Evolutionary conservation across 2,797 vertebrate species (phyloP), one percentile per base, ranked within the genome.

Genomic region (Lemur catta): DNA sequence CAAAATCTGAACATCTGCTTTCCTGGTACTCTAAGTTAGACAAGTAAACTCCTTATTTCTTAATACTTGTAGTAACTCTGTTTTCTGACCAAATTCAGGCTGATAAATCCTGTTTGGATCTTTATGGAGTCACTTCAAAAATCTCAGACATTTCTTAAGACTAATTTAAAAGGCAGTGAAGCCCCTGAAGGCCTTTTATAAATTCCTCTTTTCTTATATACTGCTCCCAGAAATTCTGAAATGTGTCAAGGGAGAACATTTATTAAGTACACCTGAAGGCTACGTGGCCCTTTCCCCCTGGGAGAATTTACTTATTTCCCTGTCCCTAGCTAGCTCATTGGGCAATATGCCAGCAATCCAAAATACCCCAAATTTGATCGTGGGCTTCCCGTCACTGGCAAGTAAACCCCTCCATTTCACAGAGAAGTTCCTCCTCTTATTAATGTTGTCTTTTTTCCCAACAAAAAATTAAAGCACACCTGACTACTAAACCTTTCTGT

Each of bases 221-320:
- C 86, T 82, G 12, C 69, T 95, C 28, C 33, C 33, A 52, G 81
- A 82, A 81, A 93, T 93, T 38, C 61, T 76, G 81, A 90, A 93
- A 65, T 43, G 86, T 63, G 46, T 72, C 61, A 87, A 93, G 69
- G 38, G 81, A 82, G 63, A 82, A 38, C 43, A 78, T 82, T 90
- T 90, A 80, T 81, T 92, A 75, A 90, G 43, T 69, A 93, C 93
- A 82, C 55, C n/a, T 41, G 69, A 95, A 72, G 69, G 43, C 81
- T 72, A n/a, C 15, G 2, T 26, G n/a, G 17, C 79, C 80, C 57
- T 57, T 38, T 50, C 22, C 57, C 46, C 41, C 41, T 6, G 8
- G 33, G 85, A 75, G 26, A 50, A 63, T 55, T 74, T 75, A 74
- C 41, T 81, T 43, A 69, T 59, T 80, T 67, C 35, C 46, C 41